A percentile compares a stretch with the other conserved stretches of the same genome.
These are phyloP conservation scores for Neodiprion lecontei DNA, from an alignment of 1,140 invertebrate species.

Conservation along the genomic window DNA sequence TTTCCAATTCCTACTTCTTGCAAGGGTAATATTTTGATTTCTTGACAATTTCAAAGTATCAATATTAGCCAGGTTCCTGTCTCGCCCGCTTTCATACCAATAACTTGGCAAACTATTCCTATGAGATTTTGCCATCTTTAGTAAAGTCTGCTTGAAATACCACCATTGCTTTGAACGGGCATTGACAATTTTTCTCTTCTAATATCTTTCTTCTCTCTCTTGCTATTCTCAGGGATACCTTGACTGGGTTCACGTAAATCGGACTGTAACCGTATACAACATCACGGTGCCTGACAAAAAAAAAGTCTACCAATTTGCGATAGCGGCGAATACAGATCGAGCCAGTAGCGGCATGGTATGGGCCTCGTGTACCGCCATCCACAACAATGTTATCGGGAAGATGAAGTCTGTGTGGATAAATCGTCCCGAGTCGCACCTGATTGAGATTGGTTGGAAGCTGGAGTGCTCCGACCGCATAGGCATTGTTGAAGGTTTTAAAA, in stretches of 20 bases:
- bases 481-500: conserved; percentile 70
- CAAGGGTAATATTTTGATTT: background rate
- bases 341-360: conserved; percentile 79
- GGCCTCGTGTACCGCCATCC: conserved; percentile 78
- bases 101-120: too few relatives aligned
- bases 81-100: too few relatives aligned
- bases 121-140: too few relatives aligned
- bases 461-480: conserved; percentile 74
- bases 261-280: conserved; percentile 57
- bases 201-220: conserved; percentile 19
- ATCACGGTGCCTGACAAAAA: conserved; percentile 60
- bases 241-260: conserved; percentile 64
- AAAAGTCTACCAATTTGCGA: conserved; percentile 72
- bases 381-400: conserved; percentile 71
- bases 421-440: conserved; percentile 63
- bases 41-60: too few relatives aligned
- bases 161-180: too few relatives aligned
- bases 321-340: conserved; percentile 70
- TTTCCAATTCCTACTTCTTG: background rate
- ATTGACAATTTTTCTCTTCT: background rate
- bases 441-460: conserved; percentile 73
- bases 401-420: conserved; percentile 71
- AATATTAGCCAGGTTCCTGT: too few relatives aligned
- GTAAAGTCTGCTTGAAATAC: too few relatives aligned
- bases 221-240: conserved; percentile 59